A percentile compares a stretch with the other conserved stretches of the same genome.
Conservation (phyloP, 2,113 vertebrate species). For the Eira barbara region DNA sequence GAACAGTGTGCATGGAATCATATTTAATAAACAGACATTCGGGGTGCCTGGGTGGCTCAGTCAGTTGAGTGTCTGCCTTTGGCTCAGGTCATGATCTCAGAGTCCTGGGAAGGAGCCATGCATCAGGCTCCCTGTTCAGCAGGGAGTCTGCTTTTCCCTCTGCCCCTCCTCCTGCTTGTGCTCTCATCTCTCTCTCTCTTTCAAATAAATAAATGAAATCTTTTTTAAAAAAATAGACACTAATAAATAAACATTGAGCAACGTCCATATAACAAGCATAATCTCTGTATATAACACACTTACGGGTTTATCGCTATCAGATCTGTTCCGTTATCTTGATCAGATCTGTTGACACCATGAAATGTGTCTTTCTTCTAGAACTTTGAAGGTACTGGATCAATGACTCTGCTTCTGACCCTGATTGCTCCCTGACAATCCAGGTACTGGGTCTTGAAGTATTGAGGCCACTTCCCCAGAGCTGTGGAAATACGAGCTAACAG, state of each 20-base stretch:
- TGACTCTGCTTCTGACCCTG: conserved; percentile 64
- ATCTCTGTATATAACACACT: neutral
- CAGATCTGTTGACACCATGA: conserved; percentile 56
- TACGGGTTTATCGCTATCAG: neutral
- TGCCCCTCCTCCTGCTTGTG: neutral
- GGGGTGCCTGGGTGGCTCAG: neutral
- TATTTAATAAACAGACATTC: neutral
- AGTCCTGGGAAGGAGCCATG: neutral
- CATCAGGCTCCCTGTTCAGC: neutral
- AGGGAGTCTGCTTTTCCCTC: neutral
- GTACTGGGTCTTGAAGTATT: conserved; percentile 69
- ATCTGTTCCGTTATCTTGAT: neutral
- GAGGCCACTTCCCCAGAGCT: conserved; percentile 68
- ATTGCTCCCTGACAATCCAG: conserved; percentile 66
- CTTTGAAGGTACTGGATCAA: conserved; percentile 67
- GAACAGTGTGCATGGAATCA: neutral
- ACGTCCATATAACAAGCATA: neutral
- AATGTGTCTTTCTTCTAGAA: conserved; percentile 68
- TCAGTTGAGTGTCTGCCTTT: neutral
- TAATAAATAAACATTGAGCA: neutral
- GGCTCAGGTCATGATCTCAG: neutral
- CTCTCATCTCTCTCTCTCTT: neutral
- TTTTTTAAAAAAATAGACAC: neutral
- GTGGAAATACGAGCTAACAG: conserved; percentile 66
- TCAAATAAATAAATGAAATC: neutral